Evolutionary conservation across 2,113 vertebrate species (phyloP).

Genomic region (Lynx canadensis): DNA sequence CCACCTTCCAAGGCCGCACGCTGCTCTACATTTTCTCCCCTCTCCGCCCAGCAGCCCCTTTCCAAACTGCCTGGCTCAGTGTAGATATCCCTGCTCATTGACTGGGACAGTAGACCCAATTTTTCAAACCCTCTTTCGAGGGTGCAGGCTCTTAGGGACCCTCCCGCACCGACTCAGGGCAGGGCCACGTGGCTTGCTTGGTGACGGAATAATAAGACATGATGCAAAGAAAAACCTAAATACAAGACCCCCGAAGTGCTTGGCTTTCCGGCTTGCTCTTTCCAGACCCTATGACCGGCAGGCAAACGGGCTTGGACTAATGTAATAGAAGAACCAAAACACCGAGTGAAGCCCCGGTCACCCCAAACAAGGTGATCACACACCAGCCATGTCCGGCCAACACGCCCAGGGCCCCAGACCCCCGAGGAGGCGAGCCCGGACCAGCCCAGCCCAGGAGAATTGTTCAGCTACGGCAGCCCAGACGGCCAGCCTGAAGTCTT

Average conservation of each 20-base stretch:
- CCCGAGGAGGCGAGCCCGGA: fast-evolving
- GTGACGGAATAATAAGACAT: neutral
- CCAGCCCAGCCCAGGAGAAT: neutral
- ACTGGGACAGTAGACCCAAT: fast-evolving
- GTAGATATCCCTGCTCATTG: fast-evolving
- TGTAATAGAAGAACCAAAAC: neutral
- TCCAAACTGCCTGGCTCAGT: neutral
- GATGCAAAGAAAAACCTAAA: neutral
- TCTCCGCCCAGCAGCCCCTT: too few relatives aligned
- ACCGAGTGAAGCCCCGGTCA: fast-evolving
- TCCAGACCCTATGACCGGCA: neutral
- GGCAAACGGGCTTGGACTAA: fast-evolving
- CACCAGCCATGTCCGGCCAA: neutral
- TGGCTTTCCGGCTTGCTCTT: fast-evolving
- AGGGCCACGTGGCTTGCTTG: neutral
- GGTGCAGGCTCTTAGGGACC: too few relatives aligned
- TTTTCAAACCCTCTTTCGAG: too few relatives aligned
- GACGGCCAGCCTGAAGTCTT: fast-evolving
- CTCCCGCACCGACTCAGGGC: fast-evolving
- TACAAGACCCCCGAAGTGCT: neutral
- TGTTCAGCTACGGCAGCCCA: too few relatives aligned
- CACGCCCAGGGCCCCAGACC: neutral
- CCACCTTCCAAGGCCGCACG: fast-evolving
- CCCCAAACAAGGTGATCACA: too few relatives aligned
- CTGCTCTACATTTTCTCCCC: fast-evolving